phyloP scores from a whole-genome alignment of 64 coral and sea anemone species.

The Montipora cactus region DNA sequence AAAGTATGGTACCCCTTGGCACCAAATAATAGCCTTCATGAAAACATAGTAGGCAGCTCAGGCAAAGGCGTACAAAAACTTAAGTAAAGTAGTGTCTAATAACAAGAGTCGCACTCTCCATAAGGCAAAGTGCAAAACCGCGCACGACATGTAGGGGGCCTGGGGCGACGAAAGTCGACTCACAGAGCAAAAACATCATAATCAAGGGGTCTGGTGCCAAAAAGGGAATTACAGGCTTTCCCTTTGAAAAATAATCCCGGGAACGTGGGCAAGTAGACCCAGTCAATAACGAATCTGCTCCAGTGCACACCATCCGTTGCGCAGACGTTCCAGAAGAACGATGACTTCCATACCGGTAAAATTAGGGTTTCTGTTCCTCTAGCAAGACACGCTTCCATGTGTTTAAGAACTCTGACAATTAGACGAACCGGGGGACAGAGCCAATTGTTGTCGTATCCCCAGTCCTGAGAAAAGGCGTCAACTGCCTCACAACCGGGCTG shows the following conservation, averaged over 20 bases:
- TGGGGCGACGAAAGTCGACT: not conserved
- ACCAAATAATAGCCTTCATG: too few relatives aligned
- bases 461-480: slow-evolving; percentile 63
- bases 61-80: not conserved
- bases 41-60: too few relatives aligned
- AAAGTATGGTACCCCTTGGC: too few relatives aligned
- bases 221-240: slow-evolving; percentile 14
- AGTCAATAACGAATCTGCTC: slow-evolving; percentile 44
- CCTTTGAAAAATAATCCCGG: slow-evolving; percentile 4
- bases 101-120: not conserved
- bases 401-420: slow-evolving; percentile 18
- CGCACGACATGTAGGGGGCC: not conserved
- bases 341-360: slow-evolving; percentile 34
- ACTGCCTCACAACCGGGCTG: slow-evolving; percentile 55
- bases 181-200: not conserved
- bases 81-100: not conserved
- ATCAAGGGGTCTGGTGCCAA: not conserved
- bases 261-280: slow-evolving; percentile 21
- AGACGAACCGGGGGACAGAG: slow-evolving; percentile 39
- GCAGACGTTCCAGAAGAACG: slow-evolving; percentile 54
- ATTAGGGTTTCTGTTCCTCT: slow-evolving; percentile 40
- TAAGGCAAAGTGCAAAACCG: not conserved
- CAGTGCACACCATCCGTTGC: slow-evolving; percentile 33
- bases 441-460: slow-evolving; percentile 51
- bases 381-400: slow-evolving; percentile 36